Percentiles rank a stretch among this genome's conserved stretches.
These are phyloP conservation scores for Drosophila kepulauana DNA, from an alignment of 1,140 invertebrate genomes.

Conservation along the genomic window DNA sequence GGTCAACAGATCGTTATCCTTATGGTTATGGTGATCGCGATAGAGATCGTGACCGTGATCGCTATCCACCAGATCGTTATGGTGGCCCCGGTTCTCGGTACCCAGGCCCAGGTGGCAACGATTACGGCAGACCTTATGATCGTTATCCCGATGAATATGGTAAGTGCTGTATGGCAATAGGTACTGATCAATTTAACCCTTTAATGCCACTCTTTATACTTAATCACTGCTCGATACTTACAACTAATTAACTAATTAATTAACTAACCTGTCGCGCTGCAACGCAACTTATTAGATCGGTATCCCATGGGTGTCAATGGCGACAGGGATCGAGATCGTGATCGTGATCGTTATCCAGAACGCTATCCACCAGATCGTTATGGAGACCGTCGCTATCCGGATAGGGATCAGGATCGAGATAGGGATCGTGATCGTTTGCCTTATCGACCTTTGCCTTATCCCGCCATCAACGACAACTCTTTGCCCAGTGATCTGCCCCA, in stretches of 20 bases:
- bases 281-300: slow-evolving; percentile 65
- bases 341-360: slow-evolving; percentile 79
- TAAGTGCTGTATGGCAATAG: slow-evolving; percentile 20
- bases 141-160: slow-evolving; percentile 76
- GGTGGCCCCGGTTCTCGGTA: slow-evolving; percentile 50
- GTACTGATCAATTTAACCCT: slow-evolving; percentile 4
- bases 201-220: slow-evolving; percentile 50
- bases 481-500: slow-evolving; percentile 75
- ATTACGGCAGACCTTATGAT: slow-evolving; percentile 72
- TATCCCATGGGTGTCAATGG: slow-evolving; percentile 84
- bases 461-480: slow-evolving; percentile 73
- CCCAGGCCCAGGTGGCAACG: slow-evolving; percentile 54
- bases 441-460: slow-evolving; percentile 83
- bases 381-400: slow-evolving; percentile 81
- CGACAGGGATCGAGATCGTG: slow-evolving; percentile 69
- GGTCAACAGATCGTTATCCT: background rate
- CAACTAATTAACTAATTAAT: slow-evolving; percentile 62
- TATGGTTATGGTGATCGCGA: slow-evolving; percentile 1
- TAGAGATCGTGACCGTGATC: slow-evolving; percentile 12
- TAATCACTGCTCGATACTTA: slow-evolving; percentile 55
- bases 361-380: slow-evolving; percentile 77
- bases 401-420: slow-evolving; percentile 82
- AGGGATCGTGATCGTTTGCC: slow-evolving; percentile 76
- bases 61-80: slow-evolving; percentile 62
- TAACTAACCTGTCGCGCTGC: slow-evolving; percentile 59